Evolutionary conservation across 1,140 invertebrate species (phyloP), one percentile per base, ranked within the genome.

Genomic region (Cydia fagiglandana): DNA sequence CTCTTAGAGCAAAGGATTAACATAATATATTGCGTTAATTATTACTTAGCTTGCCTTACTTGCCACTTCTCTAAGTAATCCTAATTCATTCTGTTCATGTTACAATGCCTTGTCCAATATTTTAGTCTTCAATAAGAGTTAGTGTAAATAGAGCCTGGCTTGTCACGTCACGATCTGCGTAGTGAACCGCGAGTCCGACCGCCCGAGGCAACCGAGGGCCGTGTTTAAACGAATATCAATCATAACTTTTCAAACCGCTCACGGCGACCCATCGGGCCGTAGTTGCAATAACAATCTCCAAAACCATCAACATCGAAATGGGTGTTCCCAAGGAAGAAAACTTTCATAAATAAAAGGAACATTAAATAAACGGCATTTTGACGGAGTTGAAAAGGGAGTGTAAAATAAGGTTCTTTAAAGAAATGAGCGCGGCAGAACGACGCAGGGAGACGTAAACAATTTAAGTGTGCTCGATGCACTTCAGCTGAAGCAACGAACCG

Each of bases 391-490:
- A 83, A 82, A 76, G 78, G 70, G 53, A 66, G 68, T 75, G 77
- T 30, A 30, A 30, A 30, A 75, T 73, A 74, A 76, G 73, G 77
- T 75, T 80, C 77, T 76, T 83, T 79, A 79, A 70, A 77, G 77
- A 74, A 76, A 77, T 75, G 79, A 64, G 66, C 79, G 73, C 79
- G 77, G 75, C 64, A 79, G 64, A 79, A 77, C 79, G 79, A 79
- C 73, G 78, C 81, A 86, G 76, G 79, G 78, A 82, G 81, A 80
- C 85, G 85, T 83, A 84, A 89, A 89, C 83, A 86, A 86, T 88
- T 88, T 84, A 81, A 83, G 77, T 83, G 83, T 83, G 80, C 80
- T 77, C 80, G 80, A 79, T 82, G 82, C 80, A 86, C 81, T 86
- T 80, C 77, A 88, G 81, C 73, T 68, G 78, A 86, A 78, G 84